phyloP scores from a whole-genome alignment of 2,888 invertebrate genomes.

The Leptopilina drosophilae region DNA sequence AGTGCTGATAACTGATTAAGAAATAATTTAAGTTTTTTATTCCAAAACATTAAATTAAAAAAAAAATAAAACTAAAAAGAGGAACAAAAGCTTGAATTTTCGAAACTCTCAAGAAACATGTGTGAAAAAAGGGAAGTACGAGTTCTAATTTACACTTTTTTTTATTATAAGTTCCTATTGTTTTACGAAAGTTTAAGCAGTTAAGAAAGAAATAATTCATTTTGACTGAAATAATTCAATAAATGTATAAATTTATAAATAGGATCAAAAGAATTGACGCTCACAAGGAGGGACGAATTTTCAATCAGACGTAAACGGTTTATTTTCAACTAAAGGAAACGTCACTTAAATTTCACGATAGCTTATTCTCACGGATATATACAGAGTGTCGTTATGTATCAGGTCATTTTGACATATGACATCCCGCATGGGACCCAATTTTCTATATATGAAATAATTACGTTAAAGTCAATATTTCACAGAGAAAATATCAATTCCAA shows the following conservation, averaged over 20 bases:
- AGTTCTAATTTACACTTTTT: too few species aligned
- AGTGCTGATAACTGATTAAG: too few species aligned
- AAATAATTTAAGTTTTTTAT: too few species aligned
- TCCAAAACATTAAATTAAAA: too few species aligned
- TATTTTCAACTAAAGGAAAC: conserved; percentile 34
- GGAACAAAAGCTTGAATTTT: too few species aligned
- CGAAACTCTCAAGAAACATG: too few species aligned
- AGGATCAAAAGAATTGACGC: conserved; percentile 32
- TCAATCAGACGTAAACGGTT: conserved; percentile 34
- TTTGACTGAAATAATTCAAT: too few species aligned
- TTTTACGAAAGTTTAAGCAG: too few species aligned
- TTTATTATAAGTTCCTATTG: too few species aligned
- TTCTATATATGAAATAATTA: conserved; percentile 19
- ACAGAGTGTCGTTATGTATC: conserved; percentile 19
- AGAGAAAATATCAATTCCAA: neutral
- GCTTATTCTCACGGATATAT: conserved; percentile 31
- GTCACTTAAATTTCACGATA: conserved; percentile 34
- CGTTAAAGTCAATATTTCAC: neutral
- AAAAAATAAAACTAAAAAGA: too few species aligned
- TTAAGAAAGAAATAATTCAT: too few species aligned
- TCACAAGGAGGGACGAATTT: conserved; percentile 23
- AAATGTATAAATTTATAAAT: neutral
- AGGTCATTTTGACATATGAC: conserved; percentile 15
- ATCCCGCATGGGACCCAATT: conserved; percentile 24
- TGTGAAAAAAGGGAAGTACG: too few species aligned